Evolutionary conservation across 53 echinoderm and acorn worm species (phyloP), one percentile per base, ranked within the genome.

Genomic region (Crossaster papposus): DNA sequence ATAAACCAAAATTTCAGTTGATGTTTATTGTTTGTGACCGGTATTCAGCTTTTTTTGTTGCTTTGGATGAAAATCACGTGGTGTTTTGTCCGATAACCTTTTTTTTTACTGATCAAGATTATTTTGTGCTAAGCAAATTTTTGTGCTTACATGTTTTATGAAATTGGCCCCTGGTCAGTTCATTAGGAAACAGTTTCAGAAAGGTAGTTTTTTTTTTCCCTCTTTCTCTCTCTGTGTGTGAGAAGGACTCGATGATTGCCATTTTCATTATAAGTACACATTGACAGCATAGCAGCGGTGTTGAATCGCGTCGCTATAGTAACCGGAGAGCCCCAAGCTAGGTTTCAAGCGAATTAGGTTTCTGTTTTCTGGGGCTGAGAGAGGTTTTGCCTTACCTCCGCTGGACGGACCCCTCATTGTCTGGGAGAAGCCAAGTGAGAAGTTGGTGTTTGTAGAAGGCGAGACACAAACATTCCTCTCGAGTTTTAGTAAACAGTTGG

Each of bases 401-500:
- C 22, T 7, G 52, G 51, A 54, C 33, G 14, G 20, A 22, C 65
- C 36, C 29, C 30, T 70, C 44, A 8, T 78, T 78, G 2, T 28
- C 14, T 37, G 24, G 65, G 65, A 36, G 26, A 55, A 52, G 51
- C 24, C 33, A 51, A 52, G 51, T 28, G 79, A 50, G 79, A 83
- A 24, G 22, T 29, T 23, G 18, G 26, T 83, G 44, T 65, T 37
- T 70, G 38, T 83, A 51, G n/a, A n/a, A n/a, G n/a, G 52, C 79
- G 14, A 77, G 87, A 36, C 76, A 77, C 87, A 87, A 87, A 87
- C 87, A 87, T n/a, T 3, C 6, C 51, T 75, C 77, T 87, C 77
- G 6, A 13, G 75, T 87, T 44, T 87, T 36, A 51, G 87, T 87
- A 87, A 87, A 87, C 87, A 87, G 63, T 55, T 87, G 87, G 55